phyloP scores from a whole-genome alignment of 2,797 vertebrate species.

The Coendou prehensilis region DNA sequence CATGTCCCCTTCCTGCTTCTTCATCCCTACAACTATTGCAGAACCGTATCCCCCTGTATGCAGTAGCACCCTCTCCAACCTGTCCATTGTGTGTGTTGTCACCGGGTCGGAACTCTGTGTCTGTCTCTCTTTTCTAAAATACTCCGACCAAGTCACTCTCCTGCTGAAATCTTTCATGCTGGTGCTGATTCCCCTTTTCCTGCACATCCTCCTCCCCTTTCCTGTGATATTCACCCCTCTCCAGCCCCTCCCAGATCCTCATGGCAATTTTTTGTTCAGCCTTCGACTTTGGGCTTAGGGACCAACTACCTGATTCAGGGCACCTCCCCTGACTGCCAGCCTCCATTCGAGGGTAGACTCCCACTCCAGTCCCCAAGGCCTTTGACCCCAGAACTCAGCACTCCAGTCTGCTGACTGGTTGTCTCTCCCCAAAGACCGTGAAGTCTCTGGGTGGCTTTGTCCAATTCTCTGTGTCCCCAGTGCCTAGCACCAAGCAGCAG shows the following conservation, averaged over 20 bases:
- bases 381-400: not conserved
- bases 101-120: not conserved
- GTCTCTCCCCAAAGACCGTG: not conserved
- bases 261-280: not conserved
- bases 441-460: not conserved
- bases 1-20: not conserved
- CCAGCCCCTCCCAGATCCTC: not conserved
- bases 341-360: not conserved
- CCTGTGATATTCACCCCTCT: not conserved
- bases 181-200: not conserved
- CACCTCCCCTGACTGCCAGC: not conserved
- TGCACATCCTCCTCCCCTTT: not conserved
- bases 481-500: not conserved
- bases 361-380: not conserved
- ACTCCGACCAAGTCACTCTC: not conserved
- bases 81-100: not conserved
- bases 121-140: slow-evolving; percentile 25
- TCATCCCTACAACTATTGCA: not conserved
- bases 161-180: not conserved
- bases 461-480: not conserved
- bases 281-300: not conserved
- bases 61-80: not conserved
- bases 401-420: not conserved
- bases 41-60: not conserved
- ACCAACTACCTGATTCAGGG: not conserved